Conservation (phyloP, 2,113 vertebrate genomes). For the Menura novaehollandiae region DNA sequence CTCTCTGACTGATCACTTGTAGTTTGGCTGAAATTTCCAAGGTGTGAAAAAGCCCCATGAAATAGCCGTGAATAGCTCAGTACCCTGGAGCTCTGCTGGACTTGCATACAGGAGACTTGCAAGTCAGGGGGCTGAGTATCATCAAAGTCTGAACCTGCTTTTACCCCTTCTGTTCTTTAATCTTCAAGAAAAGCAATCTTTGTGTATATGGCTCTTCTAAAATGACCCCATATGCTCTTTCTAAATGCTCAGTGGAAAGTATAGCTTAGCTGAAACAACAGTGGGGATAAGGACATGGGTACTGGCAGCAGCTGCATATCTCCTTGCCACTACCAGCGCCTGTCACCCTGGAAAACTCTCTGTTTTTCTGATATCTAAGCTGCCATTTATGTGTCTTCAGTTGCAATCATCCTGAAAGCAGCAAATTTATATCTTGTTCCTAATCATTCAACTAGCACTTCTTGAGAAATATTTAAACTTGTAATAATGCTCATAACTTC, state of each 20-base stretch:
- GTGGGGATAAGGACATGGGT: not conserved
- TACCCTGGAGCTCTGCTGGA: not conserved
- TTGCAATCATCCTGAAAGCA: not conserved
- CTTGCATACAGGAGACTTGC: not conserved
- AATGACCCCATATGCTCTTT: not conserved
- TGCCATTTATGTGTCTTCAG: not conserved
- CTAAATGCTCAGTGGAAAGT: not conserved
- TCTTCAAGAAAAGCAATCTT: not conserved
- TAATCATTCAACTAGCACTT: not conserved
- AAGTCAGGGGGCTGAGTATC: not conserved
- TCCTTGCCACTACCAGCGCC: not conserved
- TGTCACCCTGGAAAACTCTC: not conserved
- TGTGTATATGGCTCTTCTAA: not conserved
- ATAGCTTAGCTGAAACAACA: not conserved
- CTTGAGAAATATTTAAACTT: not conserved
- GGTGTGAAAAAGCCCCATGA: not conserved
- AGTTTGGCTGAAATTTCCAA: not conserved
- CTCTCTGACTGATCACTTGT: not conserved
- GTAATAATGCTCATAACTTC: not conserved
- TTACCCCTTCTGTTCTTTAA: not conserved
- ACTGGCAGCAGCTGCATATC: not conserved
- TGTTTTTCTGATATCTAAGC: accelerated
- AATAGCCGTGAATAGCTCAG: not conserved
- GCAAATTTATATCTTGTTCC: not conserved
- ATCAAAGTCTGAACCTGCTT: not conserved